A percentile compares a stretch with the other conserved stretches of the same genome.
Conservation (phyloP, 1,140 invertebrate species). For the Drosophila aff. region DNA sequence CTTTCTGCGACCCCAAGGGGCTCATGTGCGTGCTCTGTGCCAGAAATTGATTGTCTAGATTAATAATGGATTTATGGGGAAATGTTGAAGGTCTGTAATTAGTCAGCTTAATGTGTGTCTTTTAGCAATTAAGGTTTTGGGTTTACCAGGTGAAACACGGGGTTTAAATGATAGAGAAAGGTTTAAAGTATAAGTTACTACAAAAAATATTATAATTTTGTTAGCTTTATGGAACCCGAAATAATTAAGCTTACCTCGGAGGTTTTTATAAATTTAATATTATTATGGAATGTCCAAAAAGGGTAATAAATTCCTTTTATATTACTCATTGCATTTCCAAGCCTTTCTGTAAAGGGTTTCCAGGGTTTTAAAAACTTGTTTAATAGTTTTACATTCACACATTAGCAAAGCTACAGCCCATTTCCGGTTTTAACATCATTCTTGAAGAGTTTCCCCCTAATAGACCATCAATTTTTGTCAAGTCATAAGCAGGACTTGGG, state of each 20-base stretch:
- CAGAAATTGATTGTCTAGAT: conserved; percentile 22
- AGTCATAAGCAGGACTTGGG: conserved; percentile 18
- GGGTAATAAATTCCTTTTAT: not conserved
- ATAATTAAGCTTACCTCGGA: not conserved
- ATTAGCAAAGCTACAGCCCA: no score
- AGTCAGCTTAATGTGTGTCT: conserved; percentile 13
- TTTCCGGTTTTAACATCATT: not conserved
- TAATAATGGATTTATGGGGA: conserved; percentile 33
- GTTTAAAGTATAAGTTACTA: not conserved
- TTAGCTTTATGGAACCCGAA: no score
- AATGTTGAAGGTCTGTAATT: conserved; percentile 8
- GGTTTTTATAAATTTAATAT: not conserved
- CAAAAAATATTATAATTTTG: no score
- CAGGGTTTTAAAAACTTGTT: not conserved
- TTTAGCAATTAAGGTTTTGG: not conserved
- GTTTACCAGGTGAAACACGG: not conserved
- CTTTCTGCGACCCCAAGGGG: not conserved
- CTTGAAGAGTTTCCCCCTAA: not conserved
- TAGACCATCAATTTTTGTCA: conserved; percentile 4
- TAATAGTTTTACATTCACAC: not conserved
- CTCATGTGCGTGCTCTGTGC: conserved; percentile 15
- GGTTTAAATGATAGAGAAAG: not conserved
- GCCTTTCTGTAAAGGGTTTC: not conserved
- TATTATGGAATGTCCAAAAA: not conserved
- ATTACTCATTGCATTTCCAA: not conserved